Evolutionary conservation across 2,888 invertebrate genomes (phyloP).

Genomic region (Apodemia duryi): DNA sequence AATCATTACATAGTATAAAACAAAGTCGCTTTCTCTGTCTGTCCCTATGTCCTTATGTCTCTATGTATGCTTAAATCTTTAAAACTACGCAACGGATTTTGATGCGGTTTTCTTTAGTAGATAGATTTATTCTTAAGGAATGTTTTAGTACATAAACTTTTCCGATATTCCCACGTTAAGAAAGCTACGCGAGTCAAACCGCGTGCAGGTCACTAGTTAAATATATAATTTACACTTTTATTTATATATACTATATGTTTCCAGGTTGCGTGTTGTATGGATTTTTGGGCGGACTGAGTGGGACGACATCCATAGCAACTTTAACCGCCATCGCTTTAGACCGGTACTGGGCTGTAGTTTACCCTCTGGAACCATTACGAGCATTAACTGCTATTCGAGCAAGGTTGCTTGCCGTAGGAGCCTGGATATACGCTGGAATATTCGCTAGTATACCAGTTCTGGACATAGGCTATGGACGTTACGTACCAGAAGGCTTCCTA

Average conservation of each 20-base stretch:
- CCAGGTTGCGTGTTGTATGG: constrained; percentile 89
- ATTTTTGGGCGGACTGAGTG: constrained; percentile 88
- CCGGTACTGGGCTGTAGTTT: constrained; percentile 89
- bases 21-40: no score
- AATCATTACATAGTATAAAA: no score
- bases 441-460: constrained; percentile 86
- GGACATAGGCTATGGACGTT: constrained; percentile 84
- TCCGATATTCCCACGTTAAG: no score
- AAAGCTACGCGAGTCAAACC: no score
- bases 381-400: constrained; percentile 81
- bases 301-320: constrained; percentile 89
- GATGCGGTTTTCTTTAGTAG: no score
- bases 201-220: no score
- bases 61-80: no score
- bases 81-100: no score
- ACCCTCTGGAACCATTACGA: constrained; percentile 84
- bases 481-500: constrained; percentile 90
- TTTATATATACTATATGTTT: constrained; percentile 34
- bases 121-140: no score
- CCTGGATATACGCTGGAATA: constrained; percentile 86
- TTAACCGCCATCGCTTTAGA: constrained; percentile 89
- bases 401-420: constrained; percentile 78
- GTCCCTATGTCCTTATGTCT: no score
- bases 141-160: no score
- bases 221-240: no score